Evolutionary conservation across 2,888 invertebrate genomes (phyloP).

Genomic region (Noctua pronuba): DNA sequence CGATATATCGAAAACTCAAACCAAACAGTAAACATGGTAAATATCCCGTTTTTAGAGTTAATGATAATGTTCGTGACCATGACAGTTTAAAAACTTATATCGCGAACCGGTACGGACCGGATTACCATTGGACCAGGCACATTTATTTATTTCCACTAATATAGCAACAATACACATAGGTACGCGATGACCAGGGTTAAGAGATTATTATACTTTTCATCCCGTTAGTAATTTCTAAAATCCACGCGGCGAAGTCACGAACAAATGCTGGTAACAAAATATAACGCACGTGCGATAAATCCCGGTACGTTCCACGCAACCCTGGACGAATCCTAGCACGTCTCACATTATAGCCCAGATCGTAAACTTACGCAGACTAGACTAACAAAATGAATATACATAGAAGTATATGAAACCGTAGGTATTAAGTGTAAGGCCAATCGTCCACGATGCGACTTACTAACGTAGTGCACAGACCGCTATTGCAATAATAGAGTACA

Average conservation of each 20-base stretch:
- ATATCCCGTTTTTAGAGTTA: no score
- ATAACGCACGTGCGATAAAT: slow-evolving; percentile 30
- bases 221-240: neutral
- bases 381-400: slow-evolving; percentile 40
- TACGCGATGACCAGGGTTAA: neutral
- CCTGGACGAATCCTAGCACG: slow-evolving; percentile 26
- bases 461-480: neutral
- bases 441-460: neutral
- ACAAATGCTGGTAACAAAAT: neutral
- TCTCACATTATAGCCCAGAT: slow-evolving; percentile 26
- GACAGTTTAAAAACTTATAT: no score
- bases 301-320: slow-evolving; percentile 7
- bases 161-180: neutral
- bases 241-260: neutral
- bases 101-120: no score
- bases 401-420: slow-evolving; percentile 28
- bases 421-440: slow-evolving; percentile 21
- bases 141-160: no score
- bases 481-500: neutral
- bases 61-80: no score
- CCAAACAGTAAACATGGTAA: no score
- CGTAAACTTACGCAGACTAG: slow-evolving; percentile 42
- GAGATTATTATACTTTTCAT: neutral
- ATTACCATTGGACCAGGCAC: neutral
- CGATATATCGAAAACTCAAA: no score